Base-by-base conservation (phyloP, 1,140 invertebrate genomes). In the Oryctes rhinoceros region DNA sequence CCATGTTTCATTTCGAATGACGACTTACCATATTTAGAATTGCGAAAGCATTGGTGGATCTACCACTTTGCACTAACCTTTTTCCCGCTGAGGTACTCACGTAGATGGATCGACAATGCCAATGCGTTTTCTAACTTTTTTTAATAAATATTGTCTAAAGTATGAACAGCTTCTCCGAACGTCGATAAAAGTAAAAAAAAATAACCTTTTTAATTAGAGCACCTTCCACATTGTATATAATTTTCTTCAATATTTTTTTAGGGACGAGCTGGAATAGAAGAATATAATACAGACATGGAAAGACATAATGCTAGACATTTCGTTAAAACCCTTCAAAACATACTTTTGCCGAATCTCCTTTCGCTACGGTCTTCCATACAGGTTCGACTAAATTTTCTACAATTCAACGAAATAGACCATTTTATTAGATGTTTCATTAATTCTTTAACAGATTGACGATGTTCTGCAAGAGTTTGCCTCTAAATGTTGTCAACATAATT, bases 401-500 rank as follows among this genome's bases (percentile, higher is more conserved):
- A 71, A 15, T 81, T 78, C 62, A 35, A 74, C 1, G 47, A 62
- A 15, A 79, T 80, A 35, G 4, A 30, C 18, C 0, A 71, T 30
- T 35, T 4, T 71, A 71, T 71, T 37, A 82, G 7, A 7, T 7
- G 0, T 44, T 44, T 44, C 39, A 10, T 44, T 44, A 44, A 44
- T 4, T 0, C 24, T 83, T 80, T 35, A 49, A 30, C 87, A 93
- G 88, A 94, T 97, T 5, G 96, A 98, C 85, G 94, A 97, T 86
- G 94, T 94, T 1, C 89, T 98, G 83, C 96, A 97, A 87, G 94
- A 95, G 84, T 97, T 98, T 86, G 93, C 96, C 0, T 97, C 96
- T 0, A 93, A 94, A 80, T 97, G 97, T 85, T 98, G 96, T 88
- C 92, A 97, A 90, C 94, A 96, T 92, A 92, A 92, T 85, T 89